Conservation (phyloP, 2,113 vertebrate species). For the Danionella cerebrum region DNA sequence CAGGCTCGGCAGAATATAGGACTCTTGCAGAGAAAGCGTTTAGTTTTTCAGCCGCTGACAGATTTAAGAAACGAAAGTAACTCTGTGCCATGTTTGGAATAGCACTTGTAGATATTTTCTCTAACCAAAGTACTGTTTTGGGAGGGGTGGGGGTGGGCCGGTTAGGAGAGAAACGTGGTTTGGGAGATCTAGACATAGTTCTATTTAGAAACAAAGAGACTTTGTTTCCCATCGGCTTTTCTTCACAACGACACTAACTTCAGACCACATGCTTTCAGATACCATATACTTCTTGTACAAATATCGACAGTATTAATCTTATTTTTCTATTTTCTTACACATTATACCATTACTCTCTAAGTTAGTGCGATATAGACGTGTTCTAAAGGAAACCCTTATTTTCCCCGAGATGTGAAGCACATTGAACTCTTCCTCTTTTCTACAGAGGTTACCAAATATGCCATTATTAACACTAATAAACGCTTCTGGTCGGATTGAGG, state of each 20-base stretch:
- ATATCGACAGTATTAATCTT: slow-evolving; percentile 99
- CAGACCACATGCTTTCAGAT: slow-evolving; percentile 73
- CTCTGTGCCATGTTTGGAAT: slow-evolving; percentile 83
- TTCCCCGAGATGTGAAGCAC: slow-evolving; percentile 76
- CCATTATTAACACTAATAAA: slow-evolving; percentile 78
- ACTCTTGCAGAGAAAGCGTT: slow-evolving; percentile 71
- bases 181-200: slow-evolving; percentile 53
- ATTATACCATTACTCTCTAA: slow-evolving; percentile 95
- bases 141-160: slow-evolving; percentile 30
- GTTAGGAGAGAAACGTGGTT: slow-evolving; percentile 36
- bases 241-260: slow-evolving; percentile 65
- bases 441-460: slow-evolving; percentile 83
- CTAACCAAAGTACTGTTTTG: slow-evolving; percentile 84
- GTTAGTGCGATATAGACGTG: slow-evolving; percentile 76
- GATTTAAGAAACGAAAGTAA: slow-evolving; percentile 51
- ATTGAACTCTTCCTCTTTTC: slow-evolving; percentile 70
- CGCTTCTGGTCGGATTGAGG: slow-evolving; percentile 53
- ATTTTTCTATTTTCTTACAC: slow-evolving; percentile 99
- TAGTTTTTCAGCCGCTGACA: slow-evolving; percentile 71
- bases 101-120: slow-evolving; percentile 83
- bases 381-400: slow-evolving; percentile 61
- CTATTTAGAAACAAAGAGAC: slow-evolving; percentile 49
- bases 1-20: slow-evolving; percentile 87
- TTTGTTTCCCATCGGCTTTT: slow-evolving; percentile 63
- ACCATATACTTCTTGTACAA: slow-evolving; percentile 95